Base-by-base conservation (phyloP, 2,113 vertebrate genomes). In the Corythaeola cristata region DNA sequence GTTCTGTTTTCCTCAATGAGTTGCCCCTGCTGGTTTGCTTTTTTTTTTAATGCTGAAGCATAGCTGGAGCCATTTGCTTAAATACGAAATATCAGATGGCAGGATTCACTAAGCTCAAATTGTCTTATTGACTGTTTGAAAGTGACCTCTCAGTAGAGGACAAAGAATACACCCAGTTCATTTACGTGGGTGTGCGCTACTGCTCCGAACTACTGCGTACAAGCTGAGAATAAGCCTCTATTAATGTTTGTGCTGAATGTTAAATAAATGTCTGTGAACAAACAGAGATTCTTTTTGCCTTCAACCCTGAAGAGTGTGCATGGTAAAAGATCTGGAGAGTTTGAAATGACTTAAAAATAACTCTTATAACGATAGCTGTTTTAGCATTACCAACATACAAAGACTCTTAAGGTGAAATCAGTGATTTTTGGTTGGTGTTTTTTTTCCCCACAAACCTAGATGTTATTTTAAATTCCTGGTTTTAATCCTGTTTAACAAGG, bases 401-500 rank as follows among this genome's bases (percentile, higher is more conserved):
- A 88, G 74, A 30, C 58, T 95, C 62, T 91, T 90, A 60, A 74
- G 75, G 89, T 92, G 89, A 96, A 95, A 82, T 77, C 37, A 60
- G 52, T 45, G 32, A 44, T 44, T 44, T 44, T 44, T 44, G 41
- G 41, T 13, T 44, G 41, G 15, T 10, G 15, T 45, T 11, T 14
- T 18, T 19, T 5, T 8, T 0, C 2, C 2, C 14, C 28, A 26
- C 33, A 75, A 93, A 87, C 32, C 52, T 84, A 58, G 84, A 83
- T 71, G 81, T 88, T 97, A 82, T 92, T 97, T 97, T 96, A 91
- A 96, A 90, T 96, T 96, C 81, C 93, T 96, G 94, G 95, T 85
- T 62, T 86, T 96, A 96, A 94, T 97, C 72, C 59, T 85, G 7
- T 96, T 95, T 79, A 96, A 91, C 91, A 91, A 55, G 94, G 75